Evolutionary conservation across 2,797 vertebrate genomes (phyloP).

Genomic region (Tapirus indicus): DNA sequence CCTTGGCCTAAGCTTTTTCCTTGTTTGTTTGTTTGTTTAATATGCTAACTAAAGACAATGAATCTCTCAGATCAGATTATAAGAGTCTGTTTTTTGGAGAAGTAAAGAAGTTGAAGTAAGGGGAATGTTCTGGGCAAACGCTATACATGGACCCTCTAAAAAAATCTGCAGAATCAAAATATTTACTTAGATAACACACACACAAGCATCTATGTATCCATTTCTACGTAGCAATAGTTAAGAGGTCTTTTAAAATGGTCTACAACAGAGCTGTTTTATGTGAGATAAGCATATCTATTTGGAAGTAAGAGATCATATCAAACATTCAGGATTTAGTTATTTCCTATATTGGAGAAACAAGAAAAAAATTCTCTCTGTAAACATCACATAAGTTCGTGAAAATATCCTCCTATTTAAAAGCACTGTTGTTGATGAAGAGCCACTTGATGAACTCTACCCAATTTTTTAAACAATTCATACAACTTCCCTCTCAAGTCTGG

Average conservation of each 20-base stretch:
- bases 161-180: neutral
- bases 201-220: neutral
- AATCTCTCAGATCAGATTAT: neutral
- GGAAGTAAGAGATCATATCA: neutral
- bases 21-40: neutral
- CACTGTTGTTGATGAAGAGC: neutral
- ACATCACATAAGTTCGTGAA: neutral
- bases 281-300: neutral
- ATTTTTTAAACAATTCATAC: neutral
- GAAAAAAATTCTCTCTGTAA: neutral
- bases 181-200: neutral
- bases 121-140: neutral
- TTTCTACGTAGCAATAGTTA: neutral
- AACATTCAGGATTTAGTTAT: neutral
- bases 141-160: neutral
- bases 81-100: neutral
- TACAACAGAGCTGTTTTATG: neutral
- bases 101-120: neutral
- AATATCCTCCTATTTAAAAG: neutral
- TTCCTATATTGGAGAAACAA: neutral
- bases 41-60: neutral
- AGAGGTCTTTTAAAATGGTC: neutral
- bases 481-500: neutral
- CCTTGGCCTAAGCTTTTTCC: neutral
- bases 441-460: neutral